phyloP scores from a whole-genome alignment of 1,140 invertebrate genomes.

The Dendrolimus kikuchii region DNA sequence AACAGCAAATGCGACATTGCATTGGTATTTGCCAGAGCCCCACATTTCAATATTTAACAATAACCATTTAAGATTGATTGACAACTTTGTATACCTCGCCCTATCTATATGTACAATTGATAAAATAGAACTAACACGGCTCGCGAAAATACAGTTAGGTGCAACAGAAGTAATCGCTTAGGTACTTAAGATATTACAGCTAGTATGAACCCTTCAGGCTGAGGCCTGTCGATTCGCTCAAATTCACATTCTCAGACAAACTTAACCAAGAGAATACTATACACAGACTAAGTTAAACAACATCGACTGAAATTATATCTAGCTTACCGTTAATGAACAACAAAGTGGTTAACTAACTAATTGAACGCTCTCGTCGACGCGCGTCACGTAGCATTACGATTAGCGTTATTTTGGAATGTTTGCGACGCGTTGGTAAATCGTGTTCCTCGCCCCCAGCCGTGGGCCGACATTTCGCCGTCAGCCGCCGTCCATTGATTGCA shows the following conservation, averaged over 20 bases:
- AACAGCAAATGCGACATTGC: conserved; percentile 54
- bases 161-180: conserved; percentile 62
- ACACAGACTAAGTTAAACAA: conserved; percentile 68
- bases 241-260: conserved; percentile 62
- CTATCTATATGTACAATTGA: conserved; percentile 66
- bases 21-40: conserved; percentile 50
- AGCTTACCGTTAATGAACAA: conserved; percentile 71
- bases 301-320: conserved; percentile 68
- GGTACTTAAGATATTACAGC: conserved; percentile 60
- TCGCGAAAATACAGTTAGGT: conserved; percentile 61
- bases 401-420: conserved; percentile 67
- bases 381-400: conserved; percentile 48
- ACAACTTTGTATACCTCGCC: conserved; percentile 54
- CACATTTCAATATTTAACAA: conserved; percentile 50
- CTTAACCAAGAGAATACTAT: conserved; percentile 66
- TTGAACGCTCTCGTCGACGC: conserved; percentile 44
- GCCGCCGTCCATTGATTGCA: conserved; percentile 12
- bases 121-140: conserved; percentile 58
- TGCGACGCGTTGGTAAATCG: conserved; percentile 43
- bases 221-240: conserved; percentile 59
- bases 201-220: conserved; percentile 54
- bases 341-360: conserved; percentile 69
- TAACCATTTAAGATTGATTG: conserved; percentile 51
- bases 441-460: conserved; percentile 14
- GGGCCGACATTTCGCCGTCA: no score